Evolutionary conservation across 1,140 invertebrate species (phyloP).

Genomic region (Rhagoletis pomonella): DNA sequence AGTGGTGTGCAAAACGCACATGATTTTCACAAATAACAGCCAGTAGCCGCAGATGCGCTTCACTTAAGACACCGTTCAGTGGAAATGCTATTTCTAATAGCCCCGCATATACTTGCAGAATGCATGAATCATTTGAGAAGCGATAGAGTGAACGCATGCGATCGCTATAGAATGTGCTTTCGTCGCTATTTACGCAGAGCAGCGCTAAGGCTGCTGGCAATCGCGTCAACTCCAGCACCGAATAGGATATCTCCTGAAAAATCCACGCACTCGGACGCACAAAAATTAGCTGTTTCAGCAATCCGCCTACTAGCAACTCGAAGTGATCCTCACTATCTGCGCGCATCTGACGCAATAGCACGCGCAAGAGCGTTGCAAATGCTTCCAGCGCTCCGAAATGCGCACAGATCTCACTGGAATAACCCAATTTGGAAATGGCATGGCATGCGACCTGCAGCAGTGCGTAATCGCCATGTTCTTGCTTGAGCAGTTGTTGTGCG

Average conservation of each 20-base stretch:
- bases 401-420: slow-evolving; percentile 63
- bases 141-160: slow-evolving; percentile 65
- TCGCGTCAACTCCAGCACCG: slow-evolving; percentile 60
- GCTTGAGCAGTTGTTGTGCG: slow-evolving; percentile 56
- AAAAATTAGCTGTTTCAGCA: slow-evolving; percentile 66
- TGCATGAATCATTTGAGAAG: slow-evolving; percentile 65
- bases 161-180: slow-evolving; percentile 63
- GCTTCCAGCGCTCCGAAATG: slow-evolving; percentile 68
- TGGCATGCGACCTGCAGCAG: slow-evolving; percentile 62
- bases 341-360: slow-evolving; percentile 56
- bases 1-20: slow-evolving; percentile 66
- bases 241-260: slow-evolving; percentile 64
- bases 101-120: slow-evolving; percentile 68
- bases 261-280: slow-evolving; percentile 66
- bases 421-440: slow-evolving; percentile 64
- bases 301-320: slow-evolving; percentile 60
- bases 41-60: slow-evolving; percentile 63
- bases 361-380: slow-evolving; percentile 61
- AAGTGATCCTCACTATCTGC: not conserved
- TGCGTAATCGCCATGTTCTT: slow-evolving; percentile 60
- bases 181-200: slow-evolving; percentile 64
- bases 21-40: slow-evolving; percentile 64
- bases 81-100: slow-evolving; percentile 67
- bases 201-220: slow-evolving; percentile 56
- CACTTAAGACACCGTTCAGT: slow-evolving; percentile 57